Percentiles rank a stretch among this genome's conserved stretches.
Evolutionary conservation across 1,140 invertebrate species (phyloP).

Genomic region (Dolichoris vasculosae): DNA sequence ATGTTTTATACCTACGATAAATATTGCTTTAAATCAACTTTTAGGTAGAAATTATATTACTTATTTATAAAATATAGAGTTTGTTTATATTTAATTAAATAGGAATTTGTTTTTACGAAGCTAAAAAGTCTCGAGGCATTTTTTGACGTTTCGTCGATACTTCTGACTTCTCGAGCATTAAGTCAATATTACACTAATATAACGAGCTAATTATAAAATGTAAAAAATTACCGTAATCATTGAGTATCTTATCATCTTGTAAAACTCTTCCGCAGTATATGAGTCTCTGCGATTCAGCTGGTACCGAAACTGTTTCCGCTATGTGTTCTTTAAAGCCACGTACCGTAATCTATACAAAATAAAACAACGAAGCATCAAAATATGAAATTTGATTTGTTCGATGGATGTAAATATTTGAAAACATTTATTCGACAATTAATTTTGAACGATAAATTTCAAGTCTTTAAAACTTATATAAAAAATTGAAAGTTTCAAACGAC

Average conservation of each 20-base stretch:
- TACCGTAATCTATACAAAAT: slow-evolving; percentile 83
- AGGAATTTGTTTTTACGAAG: not conserved
- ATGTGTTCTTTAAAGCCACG: slow-evolving; percentile 91
- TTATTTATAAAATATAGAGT: not conserved
- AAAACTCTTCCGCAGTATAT: slow-evolving; percentile 95
- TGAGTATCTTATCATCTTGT: slow-evolving; percentile 91
- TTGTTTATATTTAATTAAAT: not conserved
- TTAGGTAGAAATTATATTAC: not conserved
- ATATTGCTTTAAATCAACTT: not conserved
- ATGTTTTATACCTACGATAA: no score
- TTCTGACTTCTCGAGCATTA: not conserved
- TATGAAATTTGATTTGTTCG: no score
- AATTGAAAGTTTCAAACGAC: not conserved
- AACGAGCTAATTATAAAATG: not conserved
- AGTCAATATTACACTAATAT: not conserved
- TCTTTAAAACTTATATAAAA: not conserved
- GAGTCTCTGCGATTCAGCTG: slow-evolving; percentile 87
- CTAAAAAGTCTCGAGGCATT: not conserved
- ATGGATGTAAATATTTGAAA: no score
- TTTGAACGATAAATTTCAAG: not conserved
- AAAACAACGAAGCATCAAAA: slow-evolving; percentile 19
- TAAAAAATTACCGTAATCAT: slow-evolving; percentile 84
- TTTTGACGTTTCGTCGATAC: not conserved
- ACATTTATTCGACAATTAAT: no score
- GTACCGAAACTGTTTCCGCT: slow-evolving; percentile 83